Evolutionary conservation across 2,888 invertebrate species (phyloP), one percentile per base, ranked within the genome.

Genomic region (Adelphocoris suturalis): DNA sequence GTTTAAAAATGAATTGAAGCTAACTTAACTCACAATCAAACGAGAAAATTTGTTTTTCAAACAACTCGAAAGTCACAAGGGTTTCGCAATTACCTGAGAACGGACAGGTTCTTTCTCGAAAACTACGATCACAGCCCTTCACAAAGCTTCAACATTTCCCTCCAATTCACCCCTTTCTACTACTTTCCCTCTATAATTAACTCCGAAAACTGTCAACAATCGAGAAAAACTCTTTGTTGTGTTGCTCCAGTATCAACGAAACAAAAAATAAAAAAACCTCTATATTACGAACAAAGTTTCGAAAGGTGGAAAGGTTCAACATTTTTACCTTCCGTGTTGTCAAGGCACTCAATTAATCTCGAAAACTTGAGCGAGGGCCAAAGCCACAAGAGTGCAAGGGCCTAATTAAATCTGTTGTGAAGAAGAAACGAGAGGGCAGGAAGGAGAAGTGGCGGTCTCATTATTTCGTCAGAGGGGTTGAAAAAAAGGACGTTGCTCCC

Each of bases 371-470:
- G 48, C 13, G 57, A 57, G 12, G 19, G n/a, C 2, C 9, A 61
- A 61, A 61, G 19, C 61, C 61, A n/a, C 61, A 19, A 61, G 61
- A 61, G 61, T 61, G 61, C 61, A 19, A 61, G 61, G 61, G 61
- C n/a, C 61, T 61, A 61, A 61, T 61, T 61, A 61, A 61, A 61
- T 61, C 61, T n/a, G 61, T 61, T 61, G 61, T 61, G 61, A 19
- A 19, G 61, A 19, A n/a, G 52, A 11, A 52, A 52, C 5, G 52
- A 52, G 52, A 61, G 9, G 16, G 61, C 5, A n/a, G 61, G n/a
- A 16, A 37, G 37, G 37, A 4, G 37, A 37, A 37, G 37, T 52
- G 13, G 52, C n/a, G 61, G 61, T 14, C n/a, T 61, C 61, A 61
- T 61, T 61, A 61, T 61, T 61, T 61, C 61, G 61, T 61, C 61